Base-by-base conservation (phyloP, 2,888 invertebrate genomes). In the Schrankia costaestrigalis region DNA sequence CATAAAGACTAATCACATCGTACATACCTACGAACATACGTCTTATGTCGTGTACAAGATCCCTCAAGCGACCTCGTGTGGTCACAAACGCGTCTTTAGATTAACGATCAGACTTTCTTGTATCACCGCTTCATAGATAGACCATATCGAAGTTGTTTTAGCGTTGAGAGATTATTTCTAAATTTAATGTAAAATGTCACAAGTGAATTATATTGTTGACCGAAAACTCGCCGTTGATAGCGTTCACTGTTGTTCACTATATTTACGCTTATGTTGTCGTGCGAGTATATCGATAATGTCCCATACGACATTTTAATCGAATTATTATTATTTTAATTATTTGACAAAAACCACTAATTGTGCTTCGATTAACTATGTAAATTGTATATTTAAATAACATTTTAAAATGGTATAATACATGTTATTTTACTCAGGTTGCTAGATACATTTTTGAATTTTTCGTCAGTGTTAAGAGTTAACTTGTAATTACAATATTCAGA, bases 381-480 rank as follows among this genome's bases (percentile, higher is more conserved):
- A 79, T 77, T 81, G 83, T 84, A 84, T 80, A 82, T 81, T 83
- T 43, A 78, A 21, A 78, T 71, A 67, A 73, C 71, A 64, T 71
- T 72, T 67, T 63, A 63, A 78, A 78, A 71, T 73, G 64, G 67
- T 78, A 77, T 75, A 75, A 72, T 70, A 72, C 72, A 71, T 71
- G 75, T 82, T 84, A 70, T 70, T 84, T 84, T 80, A 80, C 70
- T 79, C 78, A 75, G 77, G 79, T 80, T 80, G 82, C 79, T 83
- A 82, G 81, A 77, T 74, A 77, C 70, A 58, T 68, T 76, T 57
- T 65, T 35, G 19, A 59, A 78, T 74, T 71, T 72, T 73, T 75
- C 66, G 56, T 72, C 74, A 63, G 57, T 67, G 67, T 63, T 76
- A 70, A 71, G 63, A 71, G 56, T 67, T 73, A 62, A 63, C 50